phyloP scores from a whole-genome alignment of 1,140 invertebrate species.

The Neodiprion lecontei region DNA sequence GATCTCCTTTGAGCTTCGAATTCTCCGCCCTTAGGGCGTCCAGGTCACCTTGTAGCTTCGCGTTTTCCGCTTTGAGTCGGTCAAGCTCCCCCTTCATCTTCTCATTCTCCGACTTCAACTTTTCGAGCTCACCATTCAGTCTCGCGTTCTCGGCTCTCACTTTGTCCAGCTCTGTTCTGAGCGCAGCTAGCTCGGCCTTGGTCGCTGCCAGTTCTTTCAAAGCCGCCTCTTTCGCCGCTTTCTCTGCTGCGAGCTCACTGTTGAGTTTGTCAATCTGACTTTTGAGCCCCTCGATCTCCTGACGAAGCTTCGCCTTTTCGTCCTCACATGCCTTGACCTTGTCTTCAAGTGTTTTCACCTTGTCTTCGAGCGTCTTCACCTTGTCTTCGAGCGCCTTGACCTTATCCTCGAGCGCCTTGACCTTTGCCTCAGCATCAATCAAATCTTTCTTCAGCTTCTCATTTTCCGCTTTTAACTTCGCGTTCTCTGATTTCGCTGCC shows the following conservation, averaged over 20 bases:
- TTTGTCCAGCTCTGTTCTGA: slow-evolving; percentile 28
- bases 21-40: slow-evolving; percentile 15
- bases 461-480: slow-evolving; percentile 23
- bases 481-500: slow-evolving; percentile 20
- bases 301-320: slow-evolving; percentile 25
- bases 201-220: slow-evolving; percentile 32
- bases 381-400: slow-evolving; percentile 24
- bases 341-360: slow-evolving; percentile 21
- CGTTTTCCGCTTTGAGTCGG: slow-evolving; percentile 9
- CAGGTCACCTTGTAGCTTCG: slow-evolving; percentile 22
- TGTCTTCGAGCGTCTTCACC: slow-evolving; percentile 22
- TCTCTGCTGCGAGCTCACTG: slow-evolving; percentile 23
- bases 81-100: slow-evolving; percentile 14
- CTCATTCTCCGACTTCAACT: slow-evolving; percentile 14
- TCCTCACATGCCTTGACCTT: slow-evolving; percentile 12
- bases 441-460: slow-evolving; percentile 25
- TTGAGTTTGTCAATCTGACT: slow-evolving; percentile 24
- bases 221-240: slow-evolving; percentile 14
- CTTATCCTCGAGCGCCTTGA: slow-evolving; percentile 21
- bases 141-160: slow-evolving; percentile 28
- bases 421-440: slow-evolving; percentile 16
- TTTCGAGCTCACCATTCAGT: slow-evolving; percentile 20
- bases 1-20: slow-evolving; percentile 15
- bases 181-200: slow-evolving; percentile 36
- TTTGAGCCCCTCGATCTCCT: slow-evolving; percentile 21